A percentile compares a stretch with the other conserved stretches of the same genome.
Conservation (phyloP, 2,797 vertebrate species). For the Thaleichthys pacificus region DNA sequence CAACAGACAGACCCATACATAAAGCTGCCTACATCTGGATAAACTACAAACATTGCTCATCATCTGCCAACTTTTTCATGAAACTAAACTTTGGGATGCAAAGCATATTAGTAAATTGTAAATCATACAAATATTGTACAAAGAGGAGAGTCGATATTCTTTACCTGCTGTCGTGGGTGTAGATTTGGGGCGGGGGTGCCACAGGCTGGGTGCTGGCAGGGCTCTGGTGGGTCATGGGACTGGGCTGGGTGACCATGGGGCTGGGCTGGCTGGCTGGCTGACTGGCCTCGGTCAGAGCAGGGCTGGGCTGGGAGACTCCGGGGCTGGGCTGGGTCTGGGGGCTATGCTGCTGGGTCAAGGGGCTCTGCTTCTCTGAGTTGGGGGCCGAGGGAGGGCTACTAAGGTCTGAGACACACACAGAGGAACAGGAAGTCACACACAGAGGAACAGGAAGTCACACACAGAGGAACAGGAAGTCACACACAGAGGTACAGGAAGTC, state of each 20-base stretch:
- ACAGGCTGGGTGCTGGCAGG: constrained; percentile 73
- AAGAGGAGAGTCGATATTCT: background rate
- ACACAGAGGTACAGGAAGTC: too few species aligned
- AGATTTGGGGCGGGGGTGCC: constrained; percentile 82
- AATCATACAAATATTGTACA: background rate
- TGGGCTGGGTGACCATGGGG: constrained; percentile 68
- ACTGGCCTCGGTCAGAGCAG: constrained; percentile 69
- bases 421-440: background rate
- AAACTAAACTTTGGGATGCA: background rate
- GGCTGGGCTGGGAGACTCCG: constrained; percentile 72
- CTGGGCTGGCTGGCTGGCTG: constrained; percentile 72
- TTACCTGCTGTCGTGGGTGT: constrained; percentile 93
- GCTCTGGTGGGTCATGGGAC: constrained; percentile 81
- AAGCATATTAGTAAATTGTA: background rate
- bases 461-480: background rate
- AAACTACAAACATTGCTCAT: background rate
- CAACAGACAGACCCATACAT: background rate
- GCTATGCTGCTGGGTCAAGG: constrained; percentile 90
- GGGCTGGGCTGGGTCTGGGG: constrained; percentile 80
- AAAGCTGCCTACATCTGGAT: too few species aligned
- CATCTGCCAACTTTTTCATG: background rate
- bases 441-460: background rate
- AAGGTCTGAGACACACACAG: constrained; percentile 74
- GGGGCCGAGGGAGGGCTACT: constrained; percentile 90
- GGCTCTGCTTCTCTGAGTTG: constrained; percentile 95